Conservation (phyloP, 2,888 invertebrate species). For the Lasioglossum leucozonium region DNA sequence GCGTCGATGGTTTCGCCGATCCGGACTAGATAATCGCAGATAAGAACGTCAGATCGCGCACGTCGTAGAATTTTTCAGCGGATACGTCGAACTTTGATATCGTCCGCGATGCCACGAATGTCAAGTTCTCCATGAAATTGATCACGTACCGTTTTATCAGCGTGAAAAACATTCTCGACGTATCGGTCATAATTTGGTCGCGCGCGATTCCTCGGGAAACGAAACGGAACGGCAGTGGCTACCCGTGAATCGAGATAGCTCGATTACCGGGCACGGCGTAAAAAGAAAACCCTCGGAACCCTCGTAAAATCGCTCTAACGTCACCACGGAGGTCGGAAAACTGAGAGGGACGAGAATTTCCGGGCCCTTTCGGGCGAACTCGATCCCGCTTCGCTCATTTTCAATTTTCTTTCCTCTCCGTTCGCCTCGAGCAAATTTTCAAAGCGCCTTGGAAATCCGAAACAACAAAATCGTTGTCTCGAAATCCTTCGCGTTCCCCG, state of each 20-base stretch:
- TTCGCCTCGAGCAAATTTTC: neutral
- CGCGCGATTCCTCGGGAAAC: conserved; percentile 17
- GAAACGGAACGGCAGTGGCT: conserved; percentile 14
- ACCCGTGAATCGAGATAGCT: conserved; percentile 60
- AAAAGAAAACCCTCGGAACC: conserved; percentile 44
- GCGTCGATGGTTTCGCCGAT: neutral
- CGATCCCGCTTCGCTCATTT: neutral
- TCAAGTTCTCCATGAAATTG: conserved; percentile 45
- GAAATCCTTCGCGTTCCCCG: neutral
- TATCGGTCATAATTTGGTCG: conserved; percentile 47
- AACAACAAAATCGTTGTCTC: no score
- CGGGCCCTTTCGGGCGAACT: conserved; percentile 1
- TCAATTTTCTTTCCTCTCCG: neutral
- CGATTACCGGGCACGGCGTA: conserved; percentile 61
- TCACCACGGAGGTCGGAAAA: conserved; percentile 34
- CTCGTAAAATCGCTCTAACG: conserved; percentile 59
- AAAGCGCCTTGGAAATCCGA: neutral
- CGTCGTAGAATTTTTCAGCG: conserved; percentile 10
- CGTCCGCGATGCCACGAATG: conserved; percentile 4
- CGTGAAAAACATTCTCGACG: conserved; percentile 44
- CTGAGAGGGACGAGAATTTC: conserved; percentile 18
- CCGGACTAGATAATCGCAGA: neutral
- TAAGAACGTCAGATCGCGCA: neutral
- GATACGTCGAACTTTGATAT: conserved; percentile 44
- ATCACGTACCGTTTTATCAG: conserved; percentile 51